Evolutionary conservation across 2,113 vertebrate genomes (phyloP).

Genomic region (Trogon melanurus): DNA sequence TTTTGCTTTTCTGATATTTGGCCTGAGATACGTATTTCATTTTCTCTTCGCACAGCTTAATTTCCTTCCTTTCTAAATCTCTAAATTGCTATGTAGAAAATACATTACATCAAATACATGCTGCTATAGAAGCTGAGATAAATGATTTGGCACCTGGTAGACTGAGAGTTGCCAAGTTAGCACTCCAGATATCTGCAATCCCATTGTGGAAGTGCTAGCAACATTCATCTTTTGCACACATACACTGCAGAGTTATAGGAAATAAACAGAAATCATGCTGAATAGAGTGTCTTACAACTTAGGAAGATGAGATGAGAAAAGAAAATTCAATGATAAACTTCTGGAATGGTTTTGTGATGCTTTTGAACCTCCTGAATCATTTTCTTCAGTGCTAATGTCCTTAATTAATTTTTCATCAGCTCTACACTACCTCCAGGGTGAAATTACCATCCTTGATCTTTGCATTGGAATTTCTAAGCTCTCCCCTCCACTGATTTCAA

Average conservation of each 20-base stretch:
- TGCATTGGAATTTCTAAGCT: neutral
- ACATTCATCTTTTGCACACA: neutral
- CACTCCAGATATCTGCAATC: neutral
- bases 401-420: neutral
- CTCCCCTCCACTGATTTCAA: neutral
- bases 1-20: neutral
- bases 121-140: neutral
- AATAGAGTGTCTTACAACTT: neutral
- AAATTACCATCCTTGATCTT: neutral
- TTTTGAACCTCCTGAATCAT: neutral
- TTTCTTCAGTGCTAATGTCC: neutral
- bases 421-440: neutral
- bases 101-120: neutral
- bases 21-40: neutral
- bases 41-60: conserved; percentile 7
- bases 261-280: conserved; percentile 22
- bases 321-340: neutral
- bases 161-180: neutral
- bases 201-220: neutral
- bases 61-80: conserved; percentile 41
- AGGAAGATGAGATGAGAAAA: neutral
- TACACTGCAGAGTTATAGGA: neutral
- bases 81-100: conserved; percentile 1
- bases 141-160: conserved; percentile 5
- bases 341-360: neutral